A percentile compares a stretch with the other conserved stretches of the same genome.
These are phyloP conservation scores for Protomyctophum bolini DNA, from an alignment of 2,113 vertebrate species.

Conservation along the genomic window DNA sequence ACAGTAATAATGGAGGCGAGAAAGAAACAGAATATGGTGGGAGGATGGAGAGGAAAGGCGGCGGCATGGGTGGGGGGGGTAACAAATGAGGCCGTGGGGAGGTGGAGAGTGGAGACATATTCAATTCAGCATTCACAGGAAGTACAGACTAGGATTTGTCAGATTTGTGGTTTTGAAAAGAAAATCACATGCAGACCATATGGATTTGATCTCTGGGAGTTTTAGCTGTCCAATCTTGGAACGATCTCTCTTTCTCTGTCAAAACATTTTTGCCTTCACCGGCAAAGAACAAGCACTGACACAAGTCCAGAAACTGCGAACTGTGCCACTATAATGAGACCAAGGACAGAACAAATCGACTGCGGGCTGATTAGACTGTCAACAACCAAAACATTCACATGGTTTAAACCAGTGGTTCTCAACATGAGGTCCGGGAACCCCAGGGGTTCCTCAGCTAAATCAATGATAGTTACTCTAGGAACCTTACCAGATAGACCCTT, in stretches of 20 bases:
- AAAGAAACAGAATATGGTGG: conserved; percentile 34
- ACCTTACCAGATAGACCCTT: no score
- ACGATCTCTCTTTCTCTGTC: not conserved
- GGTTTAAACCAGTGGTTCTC: no score
- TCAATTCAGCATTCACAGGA: conserved; percentile 7
- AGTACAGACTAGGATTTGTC: conserved; percentile 12
- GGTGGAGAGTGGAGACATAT: not conserved
- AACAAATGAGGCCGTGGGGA: not conserved
- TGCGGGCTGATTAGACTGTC: no score
- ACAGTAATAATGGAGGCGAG: conserved; percentile 44
- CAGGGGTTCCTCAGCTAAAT: no score
- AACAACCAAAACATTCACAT: no score
- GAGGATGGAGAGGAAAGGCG: conserved; percentile 16
- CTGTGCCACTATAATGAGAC: not conserved
- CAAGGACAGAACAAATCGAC: not conserved
- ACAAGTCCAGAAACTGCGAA: conserved; percentile 3
- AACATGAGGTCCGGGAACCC: no score
- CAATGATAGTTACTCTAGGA: no score
- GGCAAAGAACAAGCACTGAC: not conserved
- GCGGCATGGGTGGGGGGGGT: not conserved
- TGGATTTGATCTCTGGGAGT: conserved; percentile 14
- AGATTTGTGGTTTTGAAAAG: conserved; percentile 17
- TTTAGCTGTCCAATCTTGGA: not conserved
- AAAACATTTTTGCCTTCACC: conserved; percentile 7
- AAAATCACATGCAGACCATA: conserved; percentile 25